Base-by-base conservation (phyloP, 2,797 vertebrate species). In the Prunella strophiata region DNA sequence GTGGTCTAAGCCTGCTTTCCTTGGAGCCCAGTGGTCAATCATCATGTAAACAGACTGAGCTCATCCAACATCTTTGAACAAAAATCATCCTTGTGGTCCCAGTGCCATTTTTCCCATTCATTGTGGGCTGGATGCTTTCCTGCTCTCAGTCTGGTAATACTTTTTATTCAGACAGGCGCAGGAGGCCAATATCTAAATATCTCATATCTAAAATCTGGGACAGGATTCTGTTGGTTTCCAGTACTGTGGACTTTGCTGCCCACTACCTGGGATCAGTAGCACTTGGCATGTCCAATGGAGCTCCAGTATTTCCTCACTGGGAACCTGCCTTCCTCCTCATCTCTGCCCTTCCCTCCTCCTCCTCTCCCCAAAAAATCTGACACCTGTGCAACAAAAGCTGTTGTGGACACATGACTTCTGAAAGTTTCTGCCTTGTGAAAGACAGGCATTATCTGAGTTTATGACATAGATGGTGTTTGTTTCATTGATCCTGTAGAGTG, bases 21-120 rank as follows among this genome's bases (percentile, higher is more conserved):
- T 52, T 15, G 1, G 51, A 38, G 21, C 6, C 45, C 23, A 21
- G 58, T 2, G 0, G 36, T 20, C 1, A 0, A 10, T 65, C 54
- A 23, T 21, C 10, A 4, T 29, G 3, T 26, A 72, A 92, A 62
- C 16, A 38, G 32, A 61, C 23, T 48, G 36, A 66, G 43, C 4
- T 61, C 11, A 36, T 27, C 68, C 54, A 47, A 16, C 5, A 42
- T 6, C 45, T 71, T 26, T 5, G 11, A 7, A 47, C 8, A 57
- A 80, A 54, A 90, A 5, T 30, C 38, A 62, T 63, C 47, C 11
- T 29, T 43, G 22, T 58, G 7, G 4, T 16, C 13, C 8, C 30
- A 50, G 55, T 10, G 11, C 8, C 3, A 20, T 68, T 78, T 58
- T 54, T 25, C 22, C 19, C 9, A 15, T 23, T 62, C 11, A 5